Evolutionary conservation across 2,113 vertebrate species (phyloP).

Genomic region (Daphoenositta chrysoptera): DNA sequence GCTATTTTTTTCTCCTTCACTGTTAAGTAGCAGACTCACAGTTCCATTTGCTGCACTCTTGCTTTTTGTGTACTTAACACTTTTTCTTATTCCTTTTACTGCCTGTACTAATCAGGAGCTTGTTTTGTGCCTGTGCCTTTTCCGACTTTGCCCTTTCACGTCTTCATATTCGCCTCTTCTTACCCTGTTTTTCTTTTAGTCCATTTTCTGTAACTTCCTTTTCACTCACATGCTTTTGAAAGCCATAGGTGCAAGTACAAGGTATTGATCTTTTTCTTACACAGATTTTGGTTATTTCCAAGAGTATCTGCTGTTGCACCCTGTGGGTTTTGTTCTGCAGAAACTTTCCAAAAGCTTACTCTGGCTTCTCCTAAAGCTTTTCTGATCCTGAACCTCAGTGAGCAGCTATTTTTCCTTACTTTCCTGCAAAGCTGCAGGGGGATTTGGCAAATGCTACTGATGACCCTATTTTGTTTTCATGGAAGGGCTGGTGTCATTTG

Average conservation of each 20-base stretch:
- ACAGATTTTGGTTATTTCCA: not conserved
- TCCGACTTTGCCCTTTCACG: constrained; percentile 37
- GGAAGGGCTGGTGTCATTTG: not conserved
- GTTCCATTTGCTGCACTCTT: constrained; percentile 55
- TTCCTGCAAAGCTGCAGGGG: not conserved
- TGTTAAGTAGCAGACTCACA: constrained; percentile 48
- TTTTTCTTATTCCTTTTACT: constrained; percentile 28
- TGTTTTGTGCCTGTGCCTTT: constrained; percentile 48
- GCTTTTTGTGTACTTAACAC: constrained; percentile 59
- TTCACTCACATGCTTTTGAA: constrained; percentile 17
- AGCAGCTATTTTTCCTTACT: not conserved
- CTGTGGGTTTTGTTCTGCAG: not conserved
- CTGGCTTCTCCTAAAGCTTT: not conserved
- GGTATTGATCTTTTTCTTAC: constrained; percentile 25
- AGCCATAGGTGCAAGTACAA: not conserved
- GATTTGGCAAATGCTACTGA: not conserved
- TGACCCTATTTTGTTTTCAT: not conserved
- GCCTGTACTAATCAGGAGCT: constrained; percentile 55
- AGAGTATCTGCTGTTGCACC: not conserved
- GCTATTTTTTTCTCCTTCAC: constrained; percentile 41
- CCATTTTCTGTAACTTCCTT: constrained; percentile 41
- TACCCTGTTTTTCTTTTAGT: constrained; percentile 22
- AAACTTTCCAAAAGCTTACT: constrained; percentile 6
- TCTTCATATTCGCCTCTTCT: constrained; percentile 11
- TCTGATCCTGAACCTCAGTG: not conserved